phyloP scores from a whole-genome alignment of 2,113 vertebrate species.

The Chiloscyllium plagiosum region DNA sequence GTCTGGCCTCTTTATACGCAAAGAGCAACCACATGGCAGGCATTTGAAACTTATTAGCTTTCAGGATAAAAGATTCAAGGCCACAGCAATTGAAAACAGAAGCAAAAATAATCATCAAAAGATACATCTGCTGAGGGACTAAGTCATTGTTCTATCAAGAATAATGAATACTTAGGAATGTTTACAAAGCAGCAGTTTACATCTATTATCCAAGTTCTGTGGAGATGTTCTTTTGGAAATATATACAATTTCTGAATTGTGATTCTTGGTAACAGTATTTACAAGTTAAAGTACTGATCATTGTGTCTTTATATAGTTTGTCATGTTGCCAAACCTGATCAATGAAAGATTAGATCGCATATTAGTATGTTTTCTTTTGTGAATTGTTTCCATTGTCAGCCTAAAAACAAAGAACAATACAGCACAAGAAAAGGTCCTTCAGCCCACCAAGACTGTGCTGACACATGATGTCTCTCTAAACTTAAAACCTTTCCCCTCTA shows the following conservation, averaged over 20 bases:
- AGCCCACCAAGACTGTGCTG: too few species aligned
- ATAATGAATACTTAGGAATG: neutral
- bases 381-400: neutral
- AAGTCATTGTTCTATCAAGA: neutral
- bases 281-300: neutral
- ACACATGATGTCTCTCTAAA: too few species aligned
- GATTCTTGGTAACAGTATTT: neutral
- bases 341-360: neutral
- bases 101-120: constrained; percentile 32
- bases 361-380: neutral
- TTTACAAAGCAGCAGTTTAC: neutral
- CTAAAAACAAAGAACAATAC: too few species aligned
- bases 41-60: constrained; percentile 33
- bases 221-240: neutral
- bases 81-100: constrained; percentile 32
- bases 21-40: constrained; percentile 25
- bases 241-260: neutral
- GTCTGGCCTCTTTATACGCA: constrained; percentile 19
- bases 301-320: neutral
- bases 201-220: constrained; percentile 1
- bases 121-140: neutral
- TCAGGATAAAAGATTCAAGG: constrained; percentile 17
- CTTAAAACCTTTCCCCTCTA: too few species aligned
- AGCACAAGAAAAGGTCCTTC: too few species aligned
- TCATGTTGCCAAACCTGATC: neutral